phyloP scores from a whole-genome alignment of 2,888 invertebrate species.

The Leptopterna dolabrata region DNA sequence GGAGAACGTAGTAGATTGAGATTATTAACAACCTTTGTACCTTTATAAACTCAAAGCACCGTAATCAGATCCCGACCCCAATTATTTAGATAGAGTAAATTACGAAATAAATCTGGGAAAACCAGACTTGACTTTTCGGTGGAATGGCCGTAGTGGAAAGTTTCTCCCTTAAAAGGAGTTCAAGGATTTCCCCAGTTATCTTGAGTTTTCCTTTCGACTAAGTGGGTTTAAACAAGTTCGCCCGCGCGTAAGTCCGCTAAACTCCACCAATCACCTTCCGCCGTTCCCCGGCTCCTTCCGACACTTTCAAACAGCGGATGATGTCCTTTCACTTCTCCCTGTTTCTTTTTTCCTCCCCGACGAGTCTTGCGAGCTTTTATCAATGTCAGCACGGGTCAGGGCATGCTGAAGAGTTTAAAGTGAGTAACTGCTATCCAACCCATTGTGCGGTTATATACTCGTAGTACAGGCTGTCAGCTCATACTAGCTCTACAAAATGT shows the following conservation, averaged over 20 bases:
- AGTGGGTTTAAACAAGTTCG: conserved; percentile 49
- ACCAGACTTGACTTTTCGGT: conserved; percentile 33
- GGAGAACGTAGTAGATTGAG: too few relatives aligned
- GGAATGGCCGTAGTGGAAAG: conserved; percentile 27
- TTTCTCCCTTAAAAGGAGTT: conserved; percentile 29
- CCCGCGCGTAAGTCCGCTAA: conserved; percentile 42
- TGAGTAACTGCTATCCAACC: conserved; percentile 9
- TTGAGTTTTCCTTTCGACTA: conserved; percentile 52
- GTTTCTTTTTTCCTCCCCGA: neutral
- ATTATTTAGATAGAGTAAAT: conserved; percentile 32
- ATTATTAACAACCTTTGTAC: neutral
- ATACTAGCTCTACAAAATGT: too few relatives aligned
- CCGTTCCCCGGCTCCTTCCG: neutral
- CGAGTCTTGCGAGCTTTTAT: conserved; percentile 9
- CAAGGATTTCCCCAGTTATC: conserved; percentile 38
- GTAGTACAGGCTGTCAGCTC: too few relatives aligned
- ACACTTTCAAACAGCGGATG: neutral
- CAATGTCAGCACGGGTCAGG: conserved; percentile 21
- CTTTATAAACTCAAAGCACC: neutral
- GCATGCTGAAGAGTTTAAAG: neutral
- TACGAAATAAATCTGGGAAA: conserved; percentile 39
- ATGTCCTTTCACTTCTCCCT: conserved; percentile 6
- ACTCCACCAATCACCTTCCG: conserved; percentile 42
- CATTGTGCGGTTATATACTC: too few relatives aligned
- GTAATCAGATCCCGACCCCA: conserved; percentile 29